Evolutionary conservation across 2,888 invertebrate species (phyloP), one percentile per base, ranked within the genome.

Genomic region (Drosophila melanosoma): DNA sequence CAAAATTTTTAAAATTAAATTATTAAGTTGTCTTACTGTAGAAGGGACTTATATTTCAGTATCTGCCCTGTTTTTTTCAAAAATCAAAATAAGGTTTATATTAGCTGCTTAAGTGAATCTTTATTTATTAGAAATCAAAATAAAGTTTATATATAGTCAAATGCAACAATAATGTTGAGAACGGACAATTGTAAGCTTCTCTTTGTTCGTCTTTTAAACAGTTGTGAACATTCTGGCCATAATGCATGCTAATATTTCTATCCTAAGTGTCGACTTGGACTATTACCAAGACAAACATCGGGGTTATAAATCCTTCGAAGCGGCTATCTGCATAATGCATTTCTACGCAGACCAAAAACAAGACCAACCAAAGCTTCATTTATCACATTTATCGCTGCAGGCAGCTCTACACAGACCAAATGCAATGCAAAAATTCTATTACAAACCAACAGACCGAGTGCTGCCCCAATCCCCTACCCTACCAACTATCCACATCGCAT

Each of bases 361-460:
- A 77, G 78, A 77, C 81, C 81, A 63, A 49, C 76, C 65, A 71
- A 63, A 76, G 59, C 80, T 77, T 87, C 85, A 87, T 85, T 85
- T 85, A 85, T 85, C 85, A 85, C 85, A 85, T 85, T 85, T 85
- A 85, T 85, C 87, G 87, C 77, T 85, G 85, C 80, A 76, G 73
- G 79, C 87, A 79, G 72, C 79, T 78, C 70, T 65, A 61, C 40
- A 26, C 54, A 61, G 75, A 58, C 64, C 51, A 42, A 79, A 71
- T 71, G 80, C 76, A 81, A 89, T 83, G 88, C 87, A 86, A 88
- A 84, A 89, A 79, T 88, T 85, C 82, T 89, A 85, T 89, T 89
- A 79, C 83, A 76, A 74, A 23, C 62, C 69, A 70, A 62, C 72
- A 79, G 86, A 73, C 69, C 57, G 67, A 74, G 57, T 51, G 63